Conservation (phyloP, 2,888 invertebrate genomes). For the Drosophila yooni region DNA sequence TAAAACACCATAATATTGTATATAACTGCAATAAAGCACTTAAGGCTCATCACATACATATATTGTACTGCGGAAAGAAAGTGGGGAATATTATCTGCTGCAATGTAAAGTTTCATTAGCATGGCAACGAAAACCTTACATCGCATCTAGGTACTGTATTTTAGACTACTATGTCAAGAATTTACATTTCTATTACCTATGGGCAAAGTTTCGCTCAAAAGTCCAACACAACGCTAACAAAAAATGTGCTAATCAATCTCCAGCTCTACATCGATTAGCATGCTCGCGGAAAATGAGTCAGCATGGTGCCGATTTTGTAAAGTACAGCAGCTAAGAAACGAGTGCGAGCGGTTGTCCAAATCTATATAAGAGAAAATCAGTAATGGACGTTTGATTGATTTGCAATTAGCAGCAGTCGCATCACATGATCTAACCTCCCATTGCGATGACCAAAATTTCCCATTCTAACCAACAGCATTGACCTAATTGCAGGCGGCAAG, state of each 20-base stretch:
- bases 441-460: constrained; percentile 1
- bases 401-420: constrained; percentile 62
- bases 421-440: constrained; percentile 58
- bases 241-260: constrained; percentile 60
- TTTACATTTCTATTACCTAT: constrained; percentile 32
- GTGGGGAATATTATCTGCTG: background rate
- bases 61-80: background rate
- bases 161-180: background rate
- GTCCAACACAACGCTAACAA: constrained; percentile 23
- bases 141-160: background rate
- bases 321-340: background rate
- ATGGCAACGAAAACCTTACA: background rate
- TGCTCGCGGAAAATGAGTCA: constrained; percentile 35
- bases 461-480: constrained; percentile 49
- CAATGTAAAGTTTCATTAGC: background rate
- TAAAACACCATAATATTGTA: background rate
- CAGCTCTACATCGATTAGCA: constrained; percentile 54
- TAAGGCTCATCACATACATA: background rate
- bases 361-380: constrained; percentile 20
- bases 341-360: constrained; percentile 7
- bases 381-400: constrained; percentile 73
- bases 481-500: constrained; percentile 66
- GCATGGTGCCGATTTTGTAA: constrained; percentile 3
- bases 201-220: constrained; percentile 7
- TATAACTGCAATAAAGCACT: background rate